Evolutionary conservation across 2,888 invertebrate species (phyloP).

Genomic region (Drosophila antonietae): DNA sequence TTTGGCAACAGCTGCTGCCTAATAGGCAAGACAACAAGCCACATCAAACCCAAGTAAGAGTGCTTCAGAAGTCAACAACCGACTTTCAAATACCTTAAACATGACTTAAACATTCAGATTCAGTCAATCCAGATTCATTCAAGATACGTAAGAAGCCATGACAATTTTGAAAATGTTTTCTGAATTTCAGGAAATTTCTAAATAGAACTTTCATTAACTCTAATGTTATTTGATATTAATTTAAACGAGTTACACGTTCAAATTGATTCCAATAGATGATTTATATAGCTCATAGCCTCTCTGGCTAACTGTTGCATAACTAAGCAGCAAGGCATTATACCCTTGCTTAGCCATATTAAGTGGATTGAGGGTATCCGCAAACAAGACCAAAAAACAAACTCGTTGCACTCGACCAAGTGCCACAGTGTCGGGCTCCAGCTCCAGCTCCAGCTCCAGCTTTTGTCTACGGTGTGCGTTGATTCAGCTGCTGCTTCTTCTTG

Average conservation of each 20-base stretch:
- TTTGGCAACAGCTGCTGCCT: slow-evolving; percentile 43
- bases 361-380: slow-evolving; percentile 9
- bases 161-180: too few species aligned
- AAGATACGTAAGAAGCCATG: too few species aligned
- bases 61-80: neutral
- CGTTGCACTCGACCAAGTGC: slow-evolving; percentile 58
- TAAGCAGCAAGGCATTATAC: neutral
- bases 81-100: neutral
- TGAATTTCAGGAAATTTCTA: too few species aligned
- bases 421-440: slow-evolving; percentile 36
- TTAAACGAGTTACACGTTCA: neutral
- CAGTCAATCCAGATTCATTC: too few species aligned
- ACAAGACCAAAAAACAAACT: slow-evolving; percentile 45
- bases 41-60: slow-evolving; percentile 14
- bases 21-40: slow-evolving; percentile 33
- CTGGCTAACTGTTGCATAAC: neutral
- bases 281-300: neutral
- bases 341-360: neutral
- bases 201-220: too few species aligned
- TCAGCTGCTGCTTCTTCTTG: slow-evolving; percentile 30
- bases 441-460: slow-evolving; percentile 5
- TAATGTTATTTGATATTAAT: too few species aligned
- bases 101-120: too few species aligned
- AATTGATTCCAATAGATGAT: too few species aligned
- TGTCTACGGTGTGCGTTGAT: slow-evolving; percentile 19